phyloP scores from a whole-genome alignment of 2,797 vertebrate genomes.

The Tokudaia tokunoshimensis region DNA sequence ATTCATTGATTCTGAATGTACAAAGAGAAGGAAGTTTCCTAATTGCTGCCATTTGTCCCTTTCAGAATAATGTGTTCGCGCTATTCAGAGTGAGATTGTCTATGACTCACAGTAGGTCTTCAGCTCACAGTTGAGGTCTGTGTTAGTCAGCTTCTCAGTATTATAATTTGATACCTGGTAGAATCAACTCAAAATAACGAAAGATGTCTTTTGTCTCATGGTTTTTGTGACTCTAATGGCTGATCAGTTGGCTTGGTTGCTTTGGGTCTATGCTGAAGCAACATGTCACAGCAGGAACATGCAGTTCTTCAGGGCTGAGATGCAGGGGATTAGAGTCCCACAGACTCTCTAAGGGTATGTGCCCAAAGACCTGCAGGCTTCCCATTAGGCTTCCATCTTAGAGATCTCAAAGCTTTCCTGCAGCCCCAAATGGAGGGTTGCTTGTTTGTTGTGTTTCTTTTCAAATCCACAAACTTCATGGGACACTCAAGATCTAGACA shows the following conservation, averaged over 20 bases:
- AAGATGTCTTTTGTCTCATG: not conserved
- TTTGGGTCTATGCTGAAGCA: not conserved
- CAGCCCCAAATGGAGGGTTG: not conserved
- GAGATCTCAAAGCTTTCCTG: not conserved
- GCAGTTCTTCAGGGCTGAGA: too few species aligned
- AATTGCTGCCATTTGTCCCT: not conserved
- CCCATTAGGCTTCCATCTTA: not conserved
- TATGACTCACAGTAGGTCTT: conserved; percentile 5
- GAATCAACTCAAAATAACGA: not conserved
- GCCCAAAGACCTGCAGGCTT: not conserved
- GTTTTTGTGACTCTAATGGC: not conserved
- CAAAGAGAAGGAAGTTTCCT: not conserved
- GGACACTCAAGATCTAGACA: not conserved
- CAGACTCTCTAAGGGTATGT: not conserved
- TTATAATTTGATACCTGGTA: not conserved
- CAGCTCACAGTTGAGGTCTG: not conserved
- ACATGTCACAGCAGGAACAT: not conserved
- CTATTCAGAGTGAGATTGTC: not conserved
- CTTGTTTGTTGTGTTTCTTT: not conserved
- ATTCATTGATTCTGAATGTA: not conserved
- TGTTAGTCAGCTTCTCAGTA: not conserved
- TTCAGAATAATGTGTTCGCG: not conserved
- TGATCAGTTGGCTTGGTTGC: not conserved
- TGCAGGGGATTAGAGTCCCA: too few species aligned
- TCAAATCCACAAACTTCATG: not conserved